Evolutionary conservation across 2,797 vertebrate genomes (phyloP).

Genomic region (Acrossocheilus wenchowensis): DNA sequence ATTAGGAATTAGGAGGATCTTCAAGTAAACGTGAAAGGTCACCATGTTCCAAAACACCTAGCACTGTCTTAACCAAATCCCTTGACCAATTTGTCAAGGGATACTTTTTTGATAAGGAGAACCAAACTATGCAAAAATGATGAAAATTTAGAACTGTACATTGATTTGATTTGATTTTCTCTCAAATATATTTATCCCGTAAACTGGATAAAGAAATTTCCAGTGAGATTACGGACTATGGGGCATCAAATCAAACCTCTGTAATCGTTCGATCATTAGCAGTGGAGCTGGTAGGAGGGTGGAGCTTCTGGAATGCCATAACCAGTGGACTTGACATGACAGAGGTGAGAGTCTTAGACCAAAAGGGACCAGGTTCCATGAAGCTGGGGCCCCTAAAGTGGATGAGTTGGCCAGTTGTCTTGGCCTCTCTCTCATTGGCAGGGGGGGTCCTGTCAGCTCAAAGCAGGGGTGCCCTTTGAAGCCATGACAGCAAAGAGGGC

Average conservation of each 20-base stretch:
- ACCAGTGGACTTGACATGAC: conserved; percentile 40
- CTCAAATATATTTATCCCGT: background rate
- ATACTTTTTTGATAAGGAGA: background rate
- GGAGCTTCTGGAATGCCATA: conserved; percentile 5
- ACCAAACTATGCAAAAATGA: background rate
- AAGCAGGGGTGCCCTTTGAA: conserved; percentile 67
- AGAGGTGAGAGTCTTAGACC: conserved; percentile 25
- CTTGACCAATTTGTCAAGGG: background rate
- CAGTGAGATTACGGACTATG: background rate
- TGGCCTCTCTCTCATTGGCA: conserved; percentile 57
- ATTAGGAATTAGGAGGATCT: background rate
- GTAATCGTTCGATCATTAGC: background rate
- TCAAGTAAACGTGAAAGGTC: background rate
- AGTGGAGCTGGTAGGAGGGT: background rate
- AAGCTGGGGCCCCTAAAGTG: conserved; percentile 20
- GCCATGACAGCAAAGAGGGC: conserved; percentile 67
- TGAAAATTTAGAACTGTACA: background rate
- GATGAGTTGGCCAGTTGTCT: conserved; percentile 47
- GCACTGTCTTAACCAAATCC: background rate
- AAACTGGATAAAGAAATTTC: conserved; percentile 15
- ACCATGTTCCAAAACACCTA: background rate
- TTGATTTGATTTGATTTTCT: background rate
- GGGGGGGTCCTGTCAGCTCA: conserved; percentile 71
- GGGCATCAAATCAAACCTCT: background rate
- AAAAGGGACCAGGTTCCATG: background rate